Conservation (phyloP, 1,140 invertebrate species). For the Drosophila subpulchrella region DNA sequence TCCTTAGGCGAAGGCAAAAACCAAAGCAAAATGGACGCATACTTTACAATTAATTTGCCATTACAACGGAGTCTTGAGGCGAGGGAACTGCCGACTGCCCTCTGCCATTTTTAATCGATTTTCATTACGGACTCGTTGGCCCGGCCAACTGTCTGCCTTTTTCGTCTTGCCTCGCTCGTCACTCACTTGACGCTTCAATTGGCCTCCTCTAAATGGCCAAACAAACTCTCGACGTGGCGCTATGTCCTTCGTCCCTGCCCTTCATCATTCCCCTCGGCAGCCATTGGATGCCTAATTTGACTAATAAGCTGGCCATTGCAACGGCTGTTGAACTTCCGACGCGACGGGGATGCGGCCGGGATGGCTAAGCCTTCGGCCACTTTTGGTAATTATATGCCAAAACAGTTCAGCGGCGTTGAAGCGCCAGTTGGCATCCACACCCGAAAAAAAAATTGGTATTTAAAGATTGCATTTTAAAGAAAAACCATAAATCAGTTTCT, state of each 20-base stretch:
- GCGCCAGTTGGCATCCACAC: conserved; percentile 40
- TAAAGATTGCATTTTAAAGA: conserved; percentile 3
- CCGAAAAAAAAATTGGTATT: neutral
- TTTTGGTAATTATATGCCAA: conserved; percentile 79
- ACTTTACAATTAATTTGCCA: conserved; percentile 82
- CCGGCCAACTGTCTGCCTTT: conserved; percentile 8
- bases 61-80: conserved; percentile 40
- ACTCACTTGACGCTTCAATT: conserved; percentile 80
- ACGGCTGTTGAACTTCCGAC: conserved; percentile 78
- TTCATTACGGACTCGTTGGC: conserved; percentile 69
- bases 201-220: conserved; percentile 71
- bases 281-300: conserved; percentile 71
- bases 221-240: conserved; percentile 55
- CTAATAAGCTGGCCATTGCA: conserved; percentile 81
- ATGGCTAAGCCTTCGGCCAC: conserved; percentile 58
- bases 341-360: conserved; percentile 32
- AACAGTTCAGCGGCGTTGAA: conserved; percentile 62
- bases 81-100: conserved; percentile 15
- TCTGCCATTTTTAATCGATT: conserved; percentile 75
- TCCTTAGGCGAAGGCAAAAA: conserved; percentile 65
- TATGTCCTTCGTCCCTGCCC: conserved; percentile 11
- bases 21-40: conserved; percentile 77
- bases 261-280: neutral
- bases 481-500: no score
- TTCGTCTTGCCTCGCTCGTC: conserved; percentile 43